Base-by-base conservation (phyloP, 1,140 invertebrate genomes). In the Ceratoteleas bidentatus region DNA sequence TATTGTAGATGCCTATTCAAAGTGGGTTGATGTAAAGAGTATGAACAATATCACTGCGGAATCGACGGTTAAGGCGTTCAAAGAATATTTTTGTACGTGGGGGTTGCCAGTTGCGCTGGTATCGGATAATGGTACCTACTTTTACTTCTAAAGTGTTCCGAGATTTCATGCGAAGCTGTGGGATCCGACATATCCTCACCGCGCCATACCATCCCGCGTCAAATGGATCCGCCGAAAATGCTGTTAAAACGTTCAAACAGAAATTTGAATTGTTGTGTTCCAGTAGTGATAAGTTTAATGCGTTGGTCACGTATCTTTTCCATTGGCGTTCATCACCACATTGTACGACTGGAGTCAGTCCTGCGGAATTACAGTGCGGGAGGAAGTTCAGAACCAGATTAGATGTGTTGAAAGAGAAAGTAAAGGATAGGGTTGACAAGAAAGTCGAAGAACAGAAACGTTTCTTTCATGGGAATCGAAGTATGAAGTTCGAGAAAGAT, bases 1-100 rank as follows among this genome's bases (percentile, higher is more conserved):
- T 33, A 66, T 87, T 11, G 62, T 85, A 8, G 84, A 87, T 60
- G 75, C 84, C 10, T 78, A 75, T 24, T 83, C 79, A 0, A 87
- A 87, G 64, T 86, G 85, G 84, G 36, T 80, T 11, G 85, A 86
- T 45, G 65, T 81, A 3, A 80, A 72, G 49, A 54, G 68, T 57
- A 84, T 85, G 72, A 54, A 11, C 0, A 74, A 76, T 52, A 85
- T 84, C 6, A 81, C 58, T 8, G 60, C 75, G 7, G 45, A 40
- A 6, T 36, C 33, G 36, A 85, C 85, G 0, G 78, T 86, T 15
- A 34, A 77, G n/a, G 36, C 56, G 1, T 84, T 85, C 43, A 82
- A 80, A 68, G 70, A 82, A 11, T 53, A 53, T 33, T 53, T 53
- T 9, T 53, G 24, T 53, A 53, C 50, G 2, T 53, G 50, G 50